These are phyloP conservation scores for Tuberolachnus salignus DNA, from an alignment of 2,888 invertebrate species.

Conservation along the genomic window DNA sequence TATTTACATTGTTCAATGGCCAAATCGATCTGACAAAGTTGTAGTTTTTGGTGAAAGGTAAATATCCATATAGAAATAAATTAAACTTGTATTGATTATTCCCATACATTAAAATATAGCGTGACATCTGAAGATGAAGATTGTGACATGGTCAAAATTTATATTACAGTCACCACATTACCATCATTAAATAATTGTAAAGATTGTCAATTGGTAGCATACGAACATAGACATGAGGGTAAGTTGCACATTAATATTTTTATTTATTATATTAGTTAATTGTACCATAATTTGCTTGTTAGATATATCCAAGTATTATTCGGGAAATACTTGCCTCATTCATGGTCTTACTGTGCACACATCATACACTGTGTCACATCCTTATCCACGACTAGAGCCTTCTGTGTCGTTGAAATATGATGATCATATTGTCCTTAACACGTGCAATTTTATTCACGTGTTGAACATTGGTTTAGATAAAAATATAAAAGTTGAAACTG, in stretches of 20 bases:
- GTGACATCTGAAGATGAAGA: constrained; percentile 56
- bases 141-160: constrained; percentile 64
- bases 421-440: constrained; percentile 75
- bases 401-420: constrained; percentile 64
- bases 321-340: constrained; percentile 74
- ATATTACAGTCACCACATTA: constrained; percentile 72
- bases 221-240: constrained; percentile 66
- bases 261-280: neutral
- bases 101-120: constrained; percentile 20
- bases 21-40: constrained; percentile 70
- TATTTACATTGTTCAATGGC: constrained; percentile 75
- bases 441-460: constrained; percentile 84
- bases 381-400: constrained; percentile 75
- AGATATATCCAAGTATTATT: constrained; percentile 67
- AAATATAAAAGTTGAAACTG: constrained; percentile 60
- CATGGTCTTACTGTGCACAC: constrained; percentile 93
- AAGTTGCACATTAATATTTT: constrained; percentile 46
- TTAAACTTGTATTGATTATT: constrained; percentile 13
- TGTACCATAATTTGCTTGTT: constrained; percentile 42
- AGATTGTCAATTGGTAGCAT: constrained; percentile 66
- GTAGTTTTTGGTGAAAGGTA: constrained; percentile 74
- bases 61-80: constrained; percentile 60
- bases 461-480: constrained; percentile 69
- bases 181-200: constrained; percentile 71
- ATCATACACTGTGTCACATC: constrained; percentile 86